Base-by-base conservation (phyloP, 2,888 invertebrate genomes). In the Eudemis profundana region DNA sequence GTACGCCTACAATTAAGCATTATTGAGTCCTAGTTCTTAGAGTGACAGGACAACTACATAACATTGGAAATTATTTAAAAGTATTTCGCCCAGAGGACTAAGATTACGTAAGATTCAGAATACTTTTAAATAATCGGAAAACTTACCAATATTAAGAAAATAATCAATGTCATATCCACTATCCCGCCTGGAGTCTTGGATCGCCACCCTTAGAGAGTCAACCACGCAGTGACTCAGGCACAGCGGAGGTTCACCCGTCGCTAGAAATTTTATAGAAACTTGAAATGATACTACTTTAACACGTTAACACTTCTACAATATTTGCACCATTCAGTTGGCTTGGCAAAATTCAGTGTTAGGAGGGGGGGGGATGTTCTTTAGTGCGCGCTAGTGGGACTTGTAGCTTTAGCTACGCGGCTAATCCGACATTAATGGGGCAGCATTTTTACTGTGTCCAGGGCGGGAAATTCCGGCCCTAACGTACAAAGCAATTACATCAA, bases 141-240 rank as follows among this genome's bases (percentile, higher is more conserved):
- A 73, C 81, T 78, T 70, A 82, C 81, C 69, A 51, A 83, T 69
- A 23, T 72, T 60, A 4, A 81, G 68, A 47, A 78, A 80, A 46
- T 68, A 27, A 1, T 49, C 68, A 4, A 67, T 69, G 14, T 75
- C 67, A 33, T 78, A 73, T 3, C 79, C 78, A 61, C 78, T 81
- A 47, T 83, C 78, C 17, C 60, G 65, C 21, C 78, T 73, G 3
- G 83, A 80, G 12, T 71, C 72, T 54, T 76, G 63, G 21, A 82
- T 69, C 0, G 84, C 82, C 19, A 71, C 68, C 70, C 84, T 74
- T 4, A 82, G 42, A 12, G 82, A 66, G 27, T 78, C 74, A 1
- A 84, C 84, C 10, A 82, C 64, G 19, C 75, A 81, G 61, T 81
- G 72, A 3, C 66, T 74, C 54, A 84, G 68, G 27, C 80, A 80